Base-by-base conservation (phyloP, 1,140 invertebrate species). In the Leptinotarsa defecta region DNA sequence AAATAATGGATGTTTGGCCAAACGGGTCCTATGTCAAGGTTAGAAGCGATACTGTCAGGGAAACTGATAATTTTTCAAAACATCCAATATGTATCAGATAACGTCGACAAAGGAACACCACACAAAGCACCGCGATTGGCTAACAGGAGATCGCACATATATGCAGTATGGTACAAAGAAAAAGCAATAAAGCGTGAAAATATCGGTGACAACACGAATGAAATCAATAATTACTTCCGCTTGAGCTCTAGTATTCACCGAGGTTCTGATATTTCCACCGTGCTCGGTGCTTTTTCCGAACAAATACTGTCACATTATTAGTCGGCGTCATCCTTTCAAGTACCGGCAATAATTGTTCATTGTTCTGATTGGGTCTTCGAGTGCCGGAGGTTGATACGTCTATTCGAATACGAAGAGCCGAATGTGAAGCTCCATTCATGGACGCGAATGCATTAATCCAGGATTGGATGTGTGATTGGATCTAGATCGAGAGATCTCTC, bases 161-260 rank as follows among this genome's bases (percentile, higher is more conserved):
- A 57, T 57, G 52, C 52, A 57, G 15, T 19, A 57, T 17, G 52
- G 17, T 13, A 57, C 52, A 57, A 57, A 57, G 52, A 57, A 19
- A 57, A 19, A 57, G n/a, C n/a, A 57, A 57, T 57, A 57, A 57
- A 57, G 52, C 52, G 52, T 57, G 52, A 57, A 57, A 57, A 57
- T 57, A 57, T 57, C 52, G 52, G 52, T 57, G 52, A 15, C 52
- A 57, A 57, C 52, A 57, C 52, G 17, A 19, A 57, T 57, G 52
- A 57, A 57, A 57, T 57, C 52, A 57, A 57, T 57, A 57, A 57
- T 57, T 57, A 57, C 52, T 57, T n/a, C 52, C 52, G 52, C 52
- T 57, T 19, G n/a, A 17, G 52, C 6, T 57, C 52, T 57, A 19
- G n/a, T 57, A 57, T 57, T 57, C 52, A 19, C 52, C 17, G 13